phyloP scores from a whole-genome alignment of 2,113 vertebrate genomes.

The Pholis gunnellus region DNA sequence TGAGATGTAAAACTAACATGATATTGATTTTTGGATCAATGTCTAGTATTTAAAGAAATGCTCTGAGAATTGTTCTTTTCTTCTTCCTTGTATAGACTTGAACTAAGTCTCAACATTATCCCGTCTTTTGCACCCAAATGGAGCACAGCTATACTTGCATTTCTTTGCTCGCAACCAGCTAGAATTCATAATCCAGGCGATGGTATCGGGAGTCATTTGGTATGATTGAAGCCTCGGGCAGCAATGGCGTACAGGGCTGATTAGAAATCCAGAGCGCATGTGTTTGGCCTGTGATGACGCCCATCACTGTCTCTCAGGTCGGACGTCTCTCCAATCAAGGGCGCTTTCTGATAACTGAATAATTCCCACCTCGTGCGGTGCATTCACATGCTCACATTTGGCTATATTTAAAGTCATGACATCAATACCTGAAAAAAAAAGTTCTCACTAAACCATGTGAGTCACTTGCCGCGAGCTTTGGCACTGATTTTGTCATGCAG shows the following conservation, averaged over 20 bases:
- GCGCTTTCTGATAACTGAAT: slow-evolving; percentile 10
- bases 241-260: background rate
- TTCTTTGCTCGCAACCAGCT: background rate
- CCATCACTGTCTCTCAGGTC: slow-evolving; percentile 43
- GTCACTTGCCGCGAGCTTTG: slow-evolving; percentile 47
- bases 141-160: background rate
- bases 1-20: background rate
- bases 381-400: slow-evolving; percentile 9
- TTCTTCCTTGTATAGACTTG: background rate
- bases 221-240: slow-evolving; percentile 9
- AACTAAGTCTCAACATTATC: background rate
- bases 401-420: slow-evolving; percentile 55
- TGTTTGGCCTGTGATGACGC: slow-evolving; percentile 22
- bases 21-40: background rate
- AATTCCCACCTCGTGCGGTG: background rate
- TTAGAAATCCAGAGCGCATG: slow-evolving; percentile 41
- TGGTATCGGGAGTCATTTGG: slow-evolving; percentile 32
- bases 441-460: slow-evolving; percentile 48
- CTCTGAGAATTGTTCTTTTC: background rate
- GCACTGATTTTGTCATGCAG: slow-evolving; percentile 48
- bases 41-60: background rate
- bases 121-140: background rate
- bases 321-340: slow-evolving; percentile 23
- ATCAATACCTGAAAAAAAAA: slow-evolving; percentile 30
- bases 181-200: slow-evolving; percentile 9